Percentiles rank a stretch among this genome's conserved stretches.
Conservation (phyloP, 37 sponge, comb jelly and placozoan species). For the Dysidea cf. avara region DNA sequence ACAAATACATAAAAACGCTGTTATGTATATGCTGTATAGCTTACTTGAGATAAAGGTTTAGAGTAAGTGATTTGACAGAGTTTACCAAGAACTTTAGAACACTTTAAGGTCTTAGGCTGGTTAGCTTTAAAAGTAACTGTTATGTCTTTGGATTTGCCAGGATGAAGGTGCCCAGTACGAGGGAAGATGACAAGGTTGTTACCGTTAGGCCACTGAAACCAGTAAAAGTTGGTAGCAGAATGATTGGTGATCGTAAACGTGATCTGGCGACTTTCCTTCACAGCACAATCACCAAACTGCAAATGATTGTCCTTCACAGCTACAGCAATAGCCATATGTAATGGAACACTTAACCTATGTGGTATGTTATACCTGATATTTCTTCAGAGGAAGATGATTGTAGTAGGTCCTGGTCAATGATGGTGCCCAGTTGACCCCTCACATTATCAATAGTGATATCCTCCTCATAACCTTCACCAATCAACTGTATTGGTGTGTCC, state of each 20-base stretch:
- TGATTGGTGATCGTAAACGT: slow-evolving; percentile 87
- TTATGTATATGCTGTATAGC: background rate
- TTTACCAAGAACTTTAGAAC: slow-evolving; percentile 39
- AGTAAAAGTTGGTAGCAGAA: slow-evolving; percentile 46
- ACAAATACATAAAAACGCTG: background rate
- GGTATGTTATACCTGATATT: background rate
- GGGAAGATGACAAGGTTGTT: slow-evolving; percentile 74
- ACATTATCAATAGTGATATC: slow-evolving; percentile 78
- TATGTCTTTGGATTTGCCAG: slow-evolving; percentile 81
- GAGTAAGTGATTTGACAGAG: slow-evolving; percentile 69
- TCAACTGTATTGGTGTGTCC: slow-evolving; percentile 61
- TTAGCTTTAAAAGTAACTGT: slow-evolving; percentile 66
- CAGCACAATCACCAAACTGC: slow-evolving; percentile 80
- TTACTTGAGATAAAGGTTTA: slow-evolving; percentile 52
- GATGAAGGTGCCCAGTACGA: slow-evolving; percentile 83
- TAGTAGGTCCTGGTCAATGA: slow-evolving; percentile 8
- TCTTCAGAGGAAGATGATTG: background rate
- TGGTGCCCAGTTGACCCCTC: background rate
- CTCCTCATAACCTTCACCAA: slow-evolving; percentile 92
- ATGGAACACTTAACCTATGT: background rate
- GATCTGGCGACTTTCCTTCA: slow-evolving; percentile 76
- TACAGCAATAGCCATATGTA: slow-evolving; percentile 11
- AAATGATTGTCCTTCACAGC: slow-evolving; percentile 63
- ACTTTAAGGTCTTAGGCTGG: slow-evolving; percentile 51
- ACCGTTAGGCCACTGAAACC: slow-evolving; percentile 68